Conservation (phyloP, 2,888 invertebrate species). For the Eustalomyia histrio region DNA sequence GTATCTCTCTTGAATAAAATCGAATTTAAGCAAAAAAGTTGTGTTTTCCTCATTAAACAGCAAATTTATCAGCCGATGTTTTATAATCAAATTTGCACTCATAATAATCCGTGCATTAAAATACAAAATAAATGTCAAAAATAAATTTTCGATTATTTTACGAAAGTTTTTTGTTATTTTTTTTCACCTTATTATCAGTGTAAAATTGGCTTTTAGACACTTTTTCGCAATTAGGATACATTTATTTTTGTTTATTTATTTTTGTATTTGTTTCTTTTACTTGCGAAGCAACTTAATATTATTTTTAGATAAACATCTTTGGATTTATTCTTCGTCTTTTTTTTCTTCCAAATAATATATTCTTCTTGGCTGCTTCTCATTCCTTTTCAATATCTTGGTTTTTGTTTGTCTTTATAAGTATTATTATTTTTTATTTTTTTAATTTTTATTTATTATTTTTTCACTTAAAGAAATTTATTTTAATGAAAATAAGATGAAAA, state of each 20-base stretch:
- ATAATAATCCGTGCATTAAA: no score
- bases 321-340: slow-evolving; percentile 34
- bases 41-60: no score
- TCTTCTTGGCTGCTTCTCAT: slow-evolving; percentile 16
- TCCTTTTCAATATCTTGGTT: slow-evolving; percentile 30
- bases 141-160: no score
- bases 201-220: no score
- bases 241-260: slow-evolving; percentile 31
- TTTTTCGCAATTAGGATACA: not conserved
- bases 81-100: no score
- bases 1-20: no score
- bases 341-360: slow-evolving; percentile 22
- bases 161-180: no score
- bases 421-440: slow-evolving; percentile 53
- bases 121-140: no score
- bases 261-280: slow-evolving; percentile 35
- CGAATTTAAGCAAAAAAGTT: no score
- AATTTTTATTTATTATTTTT: slow-evolving; percentile 64
- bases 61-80: no score
- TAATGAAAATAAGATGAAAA: slow-evolving; percentile 52
- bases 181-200: no score
- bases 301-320: slow-evolving; percentile 60
- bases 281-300: slow-evolving; percentile 60
- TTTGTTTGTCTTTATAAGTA: slow-evolving; percentile 33
- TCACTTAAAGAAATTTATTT: slow-evolving; percentile 66